Evolutionary conservation across 2,113 vertebrate species (phyloP), one percentile per base, ranked within the genome.

Genomic region (Tylochromis polylepis): DNA sequence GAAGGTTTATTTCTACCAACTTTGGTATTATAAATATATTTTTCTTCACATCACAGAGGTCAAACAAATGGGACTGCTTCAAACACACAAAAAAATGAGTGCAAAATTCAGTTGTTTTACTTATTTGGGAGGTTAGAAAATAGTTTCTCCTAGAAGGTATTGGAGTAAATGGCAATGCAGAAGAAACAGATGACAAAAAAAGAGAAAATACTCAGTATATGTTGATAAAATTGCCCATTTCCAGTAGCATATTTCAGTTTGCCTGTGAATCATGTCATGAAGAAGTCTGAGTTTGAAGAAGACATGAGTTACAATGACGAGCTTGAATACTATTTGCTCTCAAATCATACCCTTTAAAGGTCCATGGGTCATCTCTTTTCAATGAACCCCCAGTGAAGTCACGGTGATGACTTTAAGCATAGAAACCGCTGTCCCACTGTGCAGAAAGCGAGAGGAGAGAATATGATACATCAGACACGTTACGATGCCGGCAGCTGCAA

Each of bases 401-500:
- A 86, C 6, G 46, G 49, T 15, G 86, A 89, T 41, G 88, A 89
- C 93, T 91, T 92, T 58, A 90, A 46, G 84, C 75, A 29, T 18
- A 60, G 79, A 43, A 7, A 36, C 84, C 27, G 65, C 65, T 16
- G 58, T 62, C 67, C 24, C 41, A 41, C 84, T 78, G 86, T 51
- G 79, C 27, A 29, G 58, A 56, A 53, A 83, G 29, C 20, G 78
- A 58, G 43, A 59, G 59, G 59, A 86, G 85, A 77, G 53, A 72
- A 57, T 31, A 79, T 85, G 79, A 93, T 89, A 65, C 91, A 82
- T 85, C 72, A 55, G 82, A 57, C 56, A 86, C 87, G 75, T 94
- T 88, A 92, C 41, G 55, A 60, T 14, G 75, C 82, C 79, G 84
- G 75, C 84, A 58, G 89, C 87, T 83, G 72, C 51, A 87, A 83